Evolutionary conservation across 2,888 invertebrate genomes (phyloP).

Genomic region (Drosophila meridionalis): DNA sequence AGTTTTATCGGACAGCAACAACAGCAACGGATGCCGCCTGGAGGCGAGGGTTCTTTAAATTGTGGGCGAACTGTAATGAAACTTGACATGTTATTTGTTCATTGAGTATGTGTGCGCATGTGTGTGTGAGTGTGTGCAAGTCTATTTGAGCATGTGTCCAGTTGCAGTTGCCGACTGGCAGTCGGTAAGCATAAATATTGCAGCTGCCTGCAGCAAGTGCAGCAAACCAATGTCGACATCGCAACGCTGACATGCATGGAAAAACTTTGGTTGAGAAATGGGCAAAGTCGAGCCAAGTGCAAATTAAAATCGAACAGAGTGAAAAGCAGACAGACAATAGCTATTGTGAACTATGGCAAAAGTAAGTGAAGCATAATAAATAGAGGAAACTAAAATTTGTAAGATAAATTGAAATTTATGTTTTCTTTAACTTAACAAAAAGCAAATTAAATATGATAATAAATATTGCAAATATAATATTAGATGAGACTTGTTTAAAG

Average conservation of each 20-base stretch:
- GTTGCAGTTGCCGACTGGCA: slow-evolving; percentile 23
- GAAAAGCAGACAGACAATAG: not conserved
- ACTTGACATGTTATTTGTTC: slow-evolving; percentile 83
- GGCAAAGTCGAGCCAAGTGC: not conserved
- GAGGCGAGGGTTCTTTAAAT: slow-evolving; percentile 56
- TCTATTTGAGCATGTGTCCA: slow-evolving; percentile 19
- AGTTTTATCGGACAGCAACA: slow-evolving; percentile 55
- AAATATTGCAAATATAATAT: not conserved
- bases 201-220: slow-evolving; percentile 46
- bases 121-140: slow-evolving; percentile 5
- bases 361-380: not conserved
- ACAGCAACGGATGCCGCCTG: slow-evolving; percentile 31
- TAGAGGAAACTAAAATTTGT: not conserved
- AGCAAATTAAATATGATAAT: too few relatives aligned
- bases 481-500: not conserved
- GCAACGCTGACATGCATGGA: slow-evolving; percentile 23
- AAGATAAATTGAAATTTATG: not conserved
- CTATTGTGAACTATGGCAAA: not conserved
- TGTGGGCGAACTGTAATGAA: slow-evolving; percentile 76
- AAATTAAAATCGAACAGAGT: slow-evolving; percentile 11
- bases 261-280: slow-evolving; percentile 20
- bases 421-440: too few relatives aligned
- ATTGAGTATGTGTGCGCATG: slow-evolving; percentile 52
- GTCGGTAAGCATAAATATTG: slow-evolving; percentile 54
- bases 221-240: slow-evolving; percentile 28